Conservation (phyloP, 2,797 vertebrate genomes). For the Parauchenoglanis punctatus region DNA sequence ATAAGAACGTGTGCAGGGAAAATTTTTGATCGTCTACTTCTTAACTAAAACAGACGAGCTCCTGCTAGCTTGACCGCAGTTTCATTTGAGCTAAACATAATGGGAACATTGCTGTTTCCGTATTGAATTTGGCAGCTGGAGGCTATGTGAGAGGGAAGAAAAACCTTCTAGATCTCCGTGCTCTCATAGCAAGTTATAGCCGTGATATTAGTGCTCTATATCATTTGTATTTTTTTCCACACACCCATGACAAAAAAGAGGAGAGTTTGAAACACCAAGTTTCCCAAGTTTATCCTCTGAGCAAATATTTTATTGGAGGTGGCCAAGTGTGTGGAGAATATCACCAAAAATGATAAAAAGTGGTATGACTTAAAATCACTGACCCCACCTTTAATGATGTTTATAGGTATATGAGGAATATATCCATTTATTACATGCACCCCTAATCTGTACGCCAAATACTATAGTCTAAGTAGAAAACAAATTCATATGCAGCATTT, state of each 20-base stretch:
- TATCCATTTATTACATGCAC: neutral
- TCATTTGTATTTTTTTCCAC: neutral
- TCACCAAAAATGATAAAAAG: neutral
- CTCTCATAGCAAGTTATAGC: neutral
- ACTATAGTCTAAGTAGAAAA: neutral
- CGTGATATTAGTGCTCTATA: too few relatives aligned
- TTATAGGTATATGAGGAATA: neutral
- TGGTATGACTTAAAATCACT: neutral
- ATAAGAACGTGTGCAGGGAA: neutral
- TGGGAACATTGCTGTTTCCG: neutral
- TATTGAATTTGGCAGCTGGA: neutral
- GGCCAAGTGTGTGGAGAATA: neutral
- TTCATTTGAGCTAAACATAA: neutral
- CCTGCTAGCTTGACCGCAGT: neutral
- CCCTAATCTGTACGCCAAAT: neutral
- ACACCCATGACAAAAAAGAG: neutral
- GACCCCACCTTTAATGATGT: neutral
- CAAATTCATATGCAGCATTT: neutral
- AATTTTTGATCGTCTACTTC: neutral
- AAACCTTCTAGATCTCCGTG: neutral
- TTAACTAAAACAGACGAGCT: neutral
- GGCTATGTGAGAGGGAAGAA: neutral
- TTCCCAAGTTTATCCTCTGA: neutral
- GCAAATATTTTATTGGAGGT: neutral
- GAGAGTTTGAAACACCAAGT: neutral